These are phyloP conservation scores for Centropus unirufus DNA, from an alignment of 2,113 vertebrate species.

Conservation along the genomic window DNA sequence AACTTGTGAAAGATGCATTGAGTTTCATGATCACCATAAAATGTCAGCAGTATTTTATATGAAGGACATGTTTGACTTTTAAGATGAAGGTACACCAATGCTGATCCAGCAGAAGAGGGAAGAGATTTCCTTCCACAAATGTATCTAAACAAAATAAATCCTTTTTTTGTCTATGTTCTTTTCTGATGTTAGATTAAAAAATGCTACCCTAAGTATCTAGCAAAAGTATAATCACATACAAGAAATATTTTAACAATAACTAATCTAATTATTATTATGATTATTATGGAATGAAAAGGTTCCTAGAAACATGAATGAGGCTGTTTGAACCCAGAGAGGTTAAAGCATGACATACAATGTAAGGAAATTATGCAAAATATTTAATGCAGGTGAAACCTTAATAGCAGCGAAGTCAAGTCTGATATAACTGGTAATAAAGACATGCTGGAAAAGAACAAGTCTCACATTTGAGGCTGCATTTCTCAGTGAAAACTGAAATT, in stretches of 20 bases:
- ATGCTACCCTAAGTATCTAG: background rate
- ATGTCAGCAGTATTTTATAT: background rate
- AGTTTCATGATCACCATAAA: background rate
- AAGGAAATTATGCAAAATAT: background rate
- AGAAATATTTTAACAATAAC: background rate
- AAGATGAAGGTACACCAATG: background rate
- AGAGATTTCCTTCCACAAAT: background rate
- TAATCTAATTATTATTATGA: background rate
- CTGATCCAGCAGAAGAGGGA: background rate
- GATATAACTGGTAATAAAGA: background rate
- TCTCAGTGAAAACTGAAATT: background rate
- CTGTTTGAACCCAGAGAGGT: background rate
- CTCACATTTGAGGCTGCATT: background rate
- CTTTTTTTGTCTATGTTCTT: background rate
- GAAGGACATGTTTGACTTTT: background rate
- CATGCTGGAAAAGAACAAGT: background rate
- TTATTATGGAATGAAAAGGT: background rate
- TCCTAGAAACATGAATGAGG: background rate
- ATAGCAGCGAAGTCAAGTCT: background rate
- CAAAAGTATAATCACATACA: background rate
- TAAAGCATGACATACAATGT: background rate
- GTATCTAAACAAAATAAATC: background rate
- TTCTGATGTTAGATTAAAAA: background rate
- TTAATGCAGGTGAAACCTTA: background rate
- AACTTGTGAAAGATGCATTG: background rate